A percentile compares a stretch with the other conserved stretches of the same genome.
Conservation (phyloP, 2,113 vertebrate species). For the Ornithorhynchus anatinus region DNA sequence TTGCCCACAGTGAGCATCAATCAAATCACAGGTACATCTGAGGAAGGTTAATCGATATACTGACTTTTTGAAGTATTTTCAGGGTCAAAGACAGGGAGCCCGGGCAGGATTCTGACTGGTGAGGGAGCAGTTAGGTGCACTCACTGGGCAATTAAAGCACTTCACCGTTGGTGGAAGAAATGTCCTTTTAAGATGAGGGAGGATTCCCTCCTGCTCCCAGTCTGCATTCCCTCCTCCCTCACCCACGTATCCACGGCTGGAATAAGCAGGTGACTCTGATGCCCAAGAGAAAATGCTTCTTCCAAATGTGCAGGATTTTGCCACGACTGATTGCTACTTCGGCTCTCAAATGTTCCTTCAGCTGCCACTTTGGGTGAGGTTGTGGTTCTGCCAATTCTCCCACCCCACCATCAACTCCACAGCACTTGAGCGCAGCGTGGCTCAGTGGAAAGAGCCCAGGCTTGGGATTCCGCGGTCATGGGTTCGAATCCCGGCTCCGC, state of each 20-base stretch:
- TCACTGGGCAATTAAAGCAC: conserved; percentile 68
- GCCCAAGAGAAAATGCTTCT: conserved; percentile 31
- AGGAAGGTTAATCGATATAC: conserved; percentile 65
- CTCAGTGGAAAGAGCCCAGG: not conserved
- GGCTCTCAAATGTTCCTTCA: conserved; percentile 7
- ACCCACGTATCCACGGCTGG: too few relatives aligned
- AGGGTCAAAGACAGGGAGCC: conserved; percentile 67
- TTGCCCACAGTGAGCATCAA: conserved; percentile 59
- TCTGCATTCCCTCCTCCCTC: conserved; percentile 53
- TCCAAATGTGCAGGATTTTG: conserved; percentile 45
- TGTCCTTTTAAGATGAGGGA: conserved; percentile 53
- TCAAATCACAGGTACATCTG: conserved; percentile 59
- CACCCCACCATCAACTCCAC: conserved; percentile 39
- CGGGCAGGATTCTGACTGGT: conserved; percentile 67
- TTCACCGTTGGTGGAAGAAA: conserved; percentile 55
- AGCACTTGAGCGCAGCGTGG: not conserved
- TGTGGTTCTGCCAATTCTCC: conserved; percentile 18
- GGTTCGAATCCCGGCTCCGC: too few relatives aligned
- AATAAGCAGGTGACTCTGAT: conserved; percentile 44
- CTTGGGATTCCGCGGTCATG: too few relatives aligned
- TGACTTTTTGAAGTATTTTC: conserved; percentile 66
- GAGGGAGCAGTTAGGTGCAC: conserved; percentile 70
- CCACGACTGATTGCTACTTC: conserved; percentile 32
- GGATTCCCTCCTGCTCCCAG: conserved; percentile 58
- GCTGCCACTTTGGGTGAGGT: not conserved